Evolutionary conservation across 1,140 invertebrate species (phyloP), one percentile per base, ranked within the genome.

Genomic region (Dinothrombium tinctorium): DNA sequence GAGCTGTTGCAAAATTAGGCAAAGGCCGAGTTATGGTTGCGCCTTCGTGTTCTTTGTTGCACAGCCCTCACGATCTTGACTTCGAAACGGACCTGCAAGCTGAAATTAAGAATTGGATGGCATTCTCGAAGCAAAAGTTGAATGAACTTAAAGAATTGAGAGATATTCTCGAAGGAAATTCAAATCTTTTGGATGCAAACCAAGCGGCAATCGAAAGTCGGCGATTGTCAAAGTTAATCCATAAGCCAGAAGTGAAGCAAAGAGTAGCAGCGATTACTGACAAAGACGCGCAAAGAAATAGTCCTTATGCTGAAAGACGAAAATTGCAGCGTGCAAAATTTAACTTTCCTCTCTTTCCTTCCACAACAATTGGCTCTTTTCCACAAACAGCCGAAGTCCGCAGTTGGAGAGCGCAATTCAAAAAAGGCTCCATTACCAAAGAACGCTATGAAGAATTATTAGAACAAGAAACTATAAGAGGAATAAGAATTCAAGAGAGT

Each of bases 341-440:
- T 12, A 21, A 21, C 11, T 21, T 36, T 15, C 33, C 33, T 21
- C 33, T 20, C 23, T n/a, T 36, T 2, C 33, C 33, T 12, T 22
- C 33, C 0, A 36, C 33, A 0, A 36, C 33, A 21, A 36, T 36
- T 21, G 33, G 33, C 3, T 22, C 19, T 21, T 36, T 36, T 21
- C 33, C 33, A 9, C 33, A 36, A 21, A 36, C 33, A 19, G 17
- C 33, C 5, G 15, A 36, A n/a, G 33, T 36, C n/a, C 33, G 33
- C n/a, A 3, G 12, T 3, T 12, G 12, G 12, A 6, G 33, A 36
- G 23, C 20, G 9, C 12, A 19, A 36, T 36, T 6, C 7, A 36
- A 36, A 36, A 19, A 21, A 36, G 33, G 33, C 8, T 11, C 33
- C 3, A 7, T 36, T 4, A 22, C 33, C 8, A 21, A 21, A 11